Base-by-base conservation (phyloP, 2,888 invertebrate genomes). In the Drosophila nigricruria region DNA sequence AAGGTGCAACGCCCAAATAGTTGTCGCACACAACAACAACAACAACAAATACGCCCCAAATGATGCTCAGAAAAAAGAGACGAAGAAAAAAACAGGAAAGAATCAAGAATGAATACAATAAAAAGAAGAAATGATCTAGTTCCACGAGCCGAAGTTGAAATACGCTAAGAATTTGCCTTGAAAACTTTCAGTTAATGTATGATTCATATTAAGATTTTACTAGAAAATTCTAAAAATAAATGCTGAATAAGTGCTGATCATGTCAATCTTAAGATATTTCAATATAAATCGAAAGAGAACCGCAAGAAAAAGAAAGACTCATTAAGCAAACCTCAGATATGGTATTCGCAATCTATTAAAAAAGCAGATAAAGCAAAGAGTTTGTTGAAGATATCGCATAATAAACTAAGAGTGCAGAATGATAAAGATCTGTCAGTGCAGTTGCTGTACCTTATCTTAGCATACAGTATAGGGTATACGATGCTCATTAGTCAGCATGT, bases 1-100 rank as follows among this genome's bases (percentile, higher is more conserved):
- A 77, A 80, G 77, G 81, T 77, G 81, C 67, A 80, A 78, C 77
- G 72, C 77, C 77, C 81, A 78, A 78, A 78, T 78, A 80, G 77
- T 80, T 78, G 77, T 72, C 81, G 43, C 77, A 40, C 36, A 65
- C 54, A 53, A 60, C 70, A 74, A 53, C 59, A 74, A 45, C 73
- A 77, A 30, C 57, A 65, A 36, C 52, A 34, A 25, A 53, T n/a
- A 40, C 57, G 38, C 53, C 53, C 32, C 58, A 47, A 50, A 73
- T 42, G 56, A 52, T 59, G 47, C 58, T 56, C 34, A 52, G 20
- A 25, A 62, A 52, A 47, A 20, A 56, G 18, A 56, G 8, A 47
- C 23, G 43, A 63, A 25, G 34, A 56, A n/a, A 43, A 34, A 70
- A 63, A 63, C 54, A 38, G 42, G 64, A 43, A 50, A 54, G 34